These are phyloP conservation scores for Phengaris alcon DNA, from an alignment of 2,888 invertebrate genomes.

Conservation along the genomic window DNA sequence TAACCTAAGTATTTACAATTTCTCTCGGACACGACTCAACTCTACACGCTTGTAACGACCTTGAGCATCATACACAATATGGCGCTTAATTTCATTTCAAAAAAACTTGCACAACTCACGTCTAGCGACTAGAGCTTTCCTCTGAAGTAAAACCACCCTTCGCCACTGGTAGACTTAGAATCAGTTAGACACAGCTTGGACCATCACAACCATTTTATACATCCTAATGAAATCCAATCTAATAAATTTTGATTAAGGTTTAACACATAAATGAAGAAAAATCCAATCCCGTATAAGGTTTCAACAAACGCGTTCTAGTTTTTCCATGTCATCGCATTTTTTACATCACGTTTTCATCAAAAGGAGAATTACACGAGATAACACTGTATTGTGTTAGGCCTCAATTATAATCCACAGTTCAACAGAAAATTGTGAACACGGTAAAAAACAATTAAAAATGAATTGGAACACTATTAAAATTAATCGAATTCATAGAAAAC, in stretches of 20 bases:
- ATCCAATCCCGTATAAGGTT: constrained; percentile 17
- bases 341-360: background rate
- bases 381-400: constrained; percentile 18
- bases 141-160: no score
- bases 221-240: background rate
- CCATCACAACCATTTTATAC: background rate
- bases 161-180: no score
- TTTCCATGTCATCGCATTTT: constrained; percentile 18
- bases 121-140: no score
- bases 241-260: constrained; percentile 8
- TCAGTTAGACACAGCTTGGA: background rate
- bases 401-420: background rate
- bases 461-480: background rate
- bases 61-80: no score
- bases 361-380: background rate
- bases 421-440: no score
- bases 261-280: constrained; percentile 5
- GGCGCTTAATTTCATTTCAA: no score
- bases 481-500: background rate
- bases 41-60: no score
- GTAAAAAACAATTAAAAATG: no score
- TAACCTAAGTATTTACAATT: no score
- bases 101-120: no score
- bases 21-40: no score
- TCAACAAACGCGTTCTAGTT: constrained; percentile 22